phyloP scores from a whole-genome alignment of 1,140 invertebrate genomes.

The Prorops nasuta region DNA sequence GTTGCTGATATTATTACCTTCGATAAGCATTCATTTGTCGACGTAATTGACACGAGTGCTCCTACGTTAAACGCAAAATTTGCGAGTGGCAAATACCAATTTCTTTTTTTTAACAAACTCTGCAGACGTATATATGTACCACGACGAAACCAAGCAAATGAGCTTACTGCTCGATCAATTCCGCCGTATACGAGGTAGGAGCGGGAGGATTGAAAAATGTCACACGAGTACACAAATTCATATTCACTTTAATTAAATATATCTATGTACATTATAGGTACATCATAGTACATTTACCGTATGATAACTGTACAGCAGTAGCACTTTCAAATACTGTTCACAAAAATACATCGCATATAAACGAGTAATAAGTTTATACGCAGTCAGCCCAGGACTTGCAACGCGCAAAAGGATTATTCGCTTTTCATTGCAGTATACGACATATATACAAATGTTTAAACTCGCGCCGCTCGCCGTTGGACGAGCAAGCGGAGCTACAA shows the following conservation, averaged over 20 bases:
- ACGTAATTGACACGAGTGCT: too few relatives aligned
- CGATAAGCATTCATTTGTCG: too few relatives aligned
- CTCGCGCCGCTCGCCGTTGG: neutral
- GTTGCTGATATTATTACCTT: too few relatives aligned
- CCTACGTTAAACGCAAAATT: too few relatives aligned
- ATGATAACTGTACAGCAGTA: constrained; percentile 50
- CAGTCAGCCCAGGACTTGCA: constrained; percentile 27
- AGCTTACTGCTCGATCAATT: too few relatives aligned
- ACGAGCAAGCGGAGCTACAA: neutral
- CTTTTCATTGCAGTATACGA: neutral
- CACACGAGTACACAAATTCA: constrained; percentile 47
- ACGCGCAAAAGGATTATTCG: constrained; percentile 12
- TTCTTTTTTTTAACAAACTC: too few relatives aligned
- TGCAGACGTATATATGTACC: too few relatives aligned
- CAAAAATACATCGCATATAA: constrained; percentile 51
- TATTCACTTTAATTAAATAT: constrained; percentile 55
- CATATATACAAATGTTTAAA: neutral
- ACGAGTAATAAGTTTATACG: constrained; percentile 36
- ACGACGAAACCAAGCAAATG: too few relatives aligned
- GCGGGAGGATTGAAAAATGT: too few relatives aligned
- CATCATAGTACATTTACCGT: constrained; percentile 50
- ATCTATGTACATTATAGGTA: constrained; percentile 56
- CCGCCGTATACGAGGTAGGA: too few relatives aligned
- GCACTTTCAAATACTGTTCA: constrained; percentile 50
- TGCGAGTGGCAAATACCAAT: too few relatives aligned